Percentiles rank a stretch among this genome's conserved stretches.
Evolutionary conservation across 64 coral and sea anemone genomes (phyloP).

Genomic region (Dendronephthya gigantea): DNA sequence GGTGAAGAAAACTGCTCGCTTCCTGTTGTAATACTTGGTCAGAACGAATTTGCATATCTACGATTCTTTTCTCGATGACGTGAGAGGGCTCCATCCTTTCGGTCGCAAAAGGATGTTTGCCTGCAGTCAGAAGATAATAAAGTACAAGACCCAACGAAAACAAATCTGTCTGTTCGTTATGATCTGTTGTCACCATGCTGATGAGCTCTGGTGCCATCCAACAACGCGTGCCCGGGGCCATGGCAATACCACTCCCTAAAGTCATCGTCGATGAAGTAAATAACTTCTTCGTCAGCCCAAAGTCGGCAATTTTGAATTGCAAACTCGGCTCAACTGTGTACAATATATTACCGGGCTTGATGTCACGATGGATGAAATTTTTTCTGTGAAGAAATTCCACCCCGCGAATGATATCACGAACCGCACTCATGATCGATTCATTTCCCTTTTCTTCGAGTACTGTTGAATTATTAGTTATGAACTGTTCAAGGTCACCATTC

Average conservation of each 20-base stretch:
- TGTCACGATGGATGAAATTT: slow-evolving; percentile 35
- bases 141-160: neutral
- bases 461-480: no score
- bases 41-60: neutral
- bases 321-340: no score
- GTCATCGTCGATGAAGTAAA: neutral
- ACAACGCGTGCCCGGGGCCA: slow-evolving; percentile 22
- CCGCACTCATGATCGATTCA: no score
- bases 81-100: neutral
- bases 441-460: no score
- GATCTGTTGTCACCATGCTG: neutral
- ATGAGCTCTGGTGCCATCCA: slow-evolving; percentile 16
- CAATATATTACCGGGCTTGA: slow-evolving; percentile 19
- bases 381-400: neutral
- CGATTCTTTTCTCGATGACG: neutral
- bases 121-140: neutral
- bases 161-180: neutral
- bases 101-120: slow-evolving; percentile 8
- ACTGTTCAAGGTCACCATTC: no score
- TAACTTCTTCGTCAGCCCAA: slow-evolving; percentile 22
- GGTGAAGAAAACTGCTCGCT: neutral
- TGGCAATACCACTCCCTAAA: neutral
- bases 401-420: neutral
- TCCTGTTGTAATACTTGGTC: neutral
- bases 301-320: neutral